Conservation (phyloP, 30 jellyfish, hydroid and myxozoan genomes). For the Nemopilema nomurai region DNA sequence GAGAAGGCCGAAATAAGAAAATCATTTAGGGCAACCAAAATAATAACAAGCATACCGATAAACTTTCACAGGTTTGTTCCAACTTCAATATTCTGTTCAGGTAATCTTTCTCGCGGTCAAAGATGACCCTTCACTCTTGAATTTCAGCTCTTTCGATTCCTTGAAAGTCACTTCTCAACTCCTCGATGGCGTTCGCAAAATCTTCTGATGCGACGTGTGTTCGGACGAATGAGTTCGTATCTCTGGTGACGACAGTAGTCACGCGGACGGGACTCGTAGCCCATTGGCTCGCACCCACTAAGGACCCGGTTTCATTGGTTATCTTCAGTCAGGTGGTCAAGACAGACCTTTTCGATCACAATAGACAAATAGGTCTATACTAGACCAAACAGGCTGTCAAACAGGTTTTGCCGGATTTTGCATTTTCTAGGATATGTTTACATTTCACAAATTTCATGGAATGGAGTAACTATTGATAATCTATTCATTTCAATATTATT, state of each 20-base stretch:
- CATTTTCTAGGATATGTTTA: no score
- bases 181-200: neutral
- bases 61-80: neutral
- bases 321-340: conserved; percentile 12
- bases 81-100: neutral
- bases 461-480: no score
- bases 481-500: no score
- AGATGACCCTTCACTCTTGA: neutral
- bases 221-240: neutral
- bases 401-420: conserved; percentile 11
- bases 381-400: conserved; percentile 45
- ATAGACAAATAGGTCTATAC: conserved; percentile 58
- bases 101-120: neutral
- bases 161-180: neutral
- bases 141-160: neutral
- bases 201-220: neutral
- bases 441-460: no score
- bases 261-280: neutral
- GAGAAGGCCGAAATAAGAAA: neutral
- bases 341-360: conserved; percentile 40
- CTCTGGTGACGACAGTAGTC: conserved; percentile 10
- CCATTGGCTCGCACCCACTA: conserved; percentile 16
- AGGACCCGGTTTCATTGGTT: conserved; percentile 7
- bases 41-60: neutral
- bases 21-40: neutral